phyloP scores from a whole-genome alignment of 2,797 vertebrate genomes.

The Pogonophryne albipinna region DNA sequence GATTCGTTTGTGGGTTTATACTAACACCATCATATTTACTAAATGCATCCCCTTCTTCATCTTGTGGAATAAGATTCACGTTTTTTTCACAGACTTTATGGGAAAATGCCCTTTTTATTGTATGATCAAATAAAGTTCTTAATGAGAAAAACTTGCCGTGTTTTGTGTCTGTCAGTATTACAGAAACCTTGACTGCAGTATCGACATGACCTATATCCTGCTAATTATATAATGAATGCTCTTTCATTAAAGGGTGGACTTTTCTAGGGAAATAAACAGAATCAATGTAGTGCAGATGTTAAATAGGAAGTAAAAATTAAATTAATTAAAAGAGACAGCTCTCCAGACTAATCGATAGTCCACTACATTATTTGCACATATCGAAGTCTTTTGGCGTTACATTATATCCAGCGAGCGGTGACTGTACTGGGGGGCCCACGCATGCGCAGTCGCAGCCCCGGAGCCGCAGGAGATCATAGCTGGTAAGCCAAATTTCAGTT shows the following conservation, averaged over 20 bases:
- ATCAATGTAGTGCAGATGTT: background rate
- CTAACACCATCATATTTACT: background rate
- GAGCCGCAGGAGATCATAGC: slow-evolving; percentile 86
- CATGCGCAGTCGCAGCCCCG: slow-evolving; percentile 81
- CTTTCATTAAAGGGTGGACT: slow-evolving; percentile 10
- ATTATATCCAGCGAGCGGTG: slow-evolving; percentile 37
- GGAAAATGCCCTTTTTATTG: slow-evolving; percentile 54
- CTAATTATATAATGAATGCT: slow-evolving; percentile 74
- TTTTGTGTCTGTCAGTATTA: slow-evolving; percentile 12
- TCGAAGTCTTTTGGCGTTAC: slow-evolving; percentile 39
- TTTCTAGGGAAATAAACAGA: background rate
- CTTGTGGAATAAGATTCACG: slow-evolving; percentile 25
- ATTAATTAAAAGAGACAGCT: too few relatives aligned
- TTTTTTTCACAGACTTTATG: slow-evolving; percentile 30
- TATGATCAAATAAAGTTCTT: slow-evolving; percentile 80
- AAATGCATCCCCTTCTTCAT: slow-evolving; percentile 18
- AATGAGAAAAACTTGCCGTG: slow-evolving; percentile 23
- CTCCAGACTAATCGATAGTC: background rate
- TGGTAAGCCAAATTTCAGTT: slow-evolving; percentile 87
- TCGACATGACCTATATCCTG: slow-evolving; percentile 70
- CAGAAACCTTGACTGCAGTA: slow-evolving; percentile 49
- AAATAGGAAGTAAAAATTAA: too few relatives aligned
- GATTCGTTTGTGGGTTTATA: slow-evolving; percentile 17
- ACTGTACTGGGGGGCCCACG: slow-evolving; percentile 65
- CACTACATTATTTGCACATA: slow-evolving; percentile 13